phyloP scores from a whole-genome alignment of 1,140 invertebrate species.

The Luehdorfia chinensis region DNA sequence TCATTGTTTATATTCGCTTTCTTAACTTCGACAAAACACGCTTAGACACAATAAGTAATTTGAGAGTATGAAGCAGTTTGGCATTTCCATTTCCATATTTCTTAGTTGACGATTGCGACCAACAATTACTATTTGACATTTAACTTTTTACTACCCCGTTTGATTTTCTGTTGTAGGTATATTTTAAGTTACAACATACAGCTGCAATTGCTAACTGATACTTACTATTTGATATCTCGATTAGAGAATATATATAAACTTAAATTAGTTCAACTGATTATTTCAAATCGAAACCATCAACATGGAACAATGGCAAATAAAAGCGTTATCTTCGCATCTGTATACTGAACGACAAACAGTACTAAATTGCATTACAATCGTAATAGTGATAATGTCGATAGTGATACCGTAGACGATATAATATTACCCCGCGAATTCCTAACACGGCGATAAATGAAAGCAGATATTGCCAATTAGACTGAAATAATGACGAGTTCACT shows the following conservation, averaged over 20 bases:
- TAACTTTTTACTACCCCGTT: too few relatives aligned
- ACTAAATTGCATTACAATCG: slow-evolving; percentile 4
- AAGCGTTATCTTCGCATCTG: slow-evolving; percentile 8
- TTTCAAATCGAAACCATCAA: background rate
- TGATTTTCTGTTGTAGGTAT: too few relatives aligned
- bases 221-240: too few relatives aligned
- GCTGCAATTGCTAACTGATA: slow-evolving; percentile 4
- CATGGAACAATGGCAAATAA: slow-evolving; percentile 12
- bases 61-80: background rate
- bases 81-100: slow-evolving; percentile 5
- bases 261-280: slow-evolving; percentile 6
- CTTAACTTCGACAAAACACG: slow-evolving; percentile 14
- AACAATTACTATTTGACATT: background rate
- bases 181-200: too few relatives aligned
- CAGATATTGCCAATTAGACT: slow-evolving; percentile 17
- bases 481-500: slow-evolving; percentile 12
- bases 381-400: slow-evolving; percentile 10
- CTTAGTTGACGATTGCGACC: background rate
- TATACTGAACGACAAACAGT: slow-evolving; percentile 11
- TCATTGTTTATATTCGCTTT: slow-evolving; percentile 2
- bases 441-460: slow-evolving; percentile 13
- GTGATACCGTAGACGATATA: slow-evolving; percentile 3
- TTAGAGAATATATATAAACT: slow-evolving; percentile 6
- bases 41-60: slow-evolving; percentile 8
- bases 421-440: slow-evolving; percentile 9